phyloP scores from a whole-genome alignment of 2,113 vertebrate species.

The Apteryx mantelli region DNA sequence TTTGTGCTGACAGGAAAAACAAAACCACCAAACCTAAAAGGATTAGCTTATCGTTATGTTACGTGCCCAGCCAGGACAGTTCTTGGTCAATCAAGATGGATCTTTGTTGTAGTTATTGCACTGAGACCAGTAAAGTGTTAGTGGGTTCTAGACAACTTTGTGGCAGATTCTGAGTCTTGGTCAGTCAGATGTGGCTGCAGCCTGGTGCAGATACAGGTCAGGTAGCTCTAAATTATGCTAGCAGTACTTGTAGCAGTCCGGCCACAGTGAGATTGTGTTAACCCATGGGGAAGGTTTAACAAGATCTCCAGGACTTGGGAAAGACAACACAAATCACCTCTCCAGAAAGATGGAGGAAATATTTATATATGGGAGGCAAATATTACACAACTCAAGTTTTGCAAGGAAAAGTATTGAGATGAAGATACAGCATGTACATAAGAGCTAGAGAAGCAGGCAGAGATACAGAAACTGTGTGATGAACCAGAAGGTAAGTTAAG shows the following conservation, averaged over 20 bases:
- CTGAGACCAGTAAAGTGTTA: background rate
- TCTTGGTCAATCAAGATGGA: background rate
- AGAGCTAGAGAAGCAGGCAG: background rate
- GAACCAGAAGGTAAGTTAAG: background rate
- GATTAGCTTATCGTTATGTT: background rate
- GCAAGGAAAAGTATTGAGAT: background rate
- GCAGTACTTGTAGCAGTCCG: background rate
- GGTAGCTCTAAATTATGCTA: background rate
- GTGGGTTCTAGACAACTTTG: background rate
- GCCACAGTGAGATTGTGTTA: background rate
- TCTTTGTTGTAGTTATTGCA: background rate
- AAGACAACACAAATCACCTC: background rate
- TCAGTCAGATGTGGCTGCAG: background rate
- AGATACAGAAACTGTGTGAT: background rate
- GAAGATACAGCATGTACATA: background rate
- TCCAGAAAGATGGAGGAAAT: background rate
- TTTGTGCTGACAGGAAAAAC: background rate
- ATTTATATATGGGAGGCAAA: background rate
- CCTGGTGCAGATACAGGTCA: background rate
- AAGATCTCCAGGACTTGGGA: background rate
- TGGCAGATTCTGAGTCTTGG: background rate
- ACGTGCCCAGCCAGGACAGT: background rate
- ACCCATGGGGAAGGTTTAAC: background rate
- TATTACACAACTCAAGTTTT: background rate
- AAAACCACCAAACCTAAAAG: background rate